Evolutionary conservation across 2,113 vertebrate genomes (phyloP).

Genomic region (Podarcis muralis): DNA sequence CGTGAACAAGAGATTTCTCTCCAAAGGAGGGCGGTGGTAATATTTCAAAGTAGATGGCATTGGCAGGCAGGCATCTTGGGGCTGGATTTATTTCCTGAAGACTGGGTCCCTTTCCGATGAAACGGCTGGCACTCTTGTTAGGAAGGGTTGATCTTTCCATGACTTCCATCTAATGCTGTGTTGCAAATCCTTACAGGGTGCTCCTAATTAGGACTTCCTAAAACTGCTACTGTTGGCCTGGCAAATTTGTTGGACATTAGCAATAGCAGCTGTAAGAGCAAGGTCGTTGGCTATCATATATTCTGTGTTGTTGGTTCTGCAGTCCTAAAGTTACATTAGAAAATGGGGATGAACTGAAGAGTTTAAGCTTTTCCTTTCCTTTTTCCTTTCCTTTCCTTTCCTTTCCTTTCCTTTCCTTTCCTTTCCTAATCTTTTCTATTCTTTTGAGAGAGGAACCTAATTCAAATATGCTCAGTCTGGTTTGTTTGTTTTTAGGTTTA

Average conservation of each 20-base stretch:
- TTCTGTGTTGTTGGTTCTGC: neutral
- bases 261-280: too few relatives aligned
- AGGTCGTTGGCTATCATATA: neutral
- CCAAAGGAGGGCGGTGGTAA: neutral
- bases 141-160: neutral
- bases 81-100: neutral
- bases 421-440: too few relatives aligned
- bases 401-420: too few relatives aligned
- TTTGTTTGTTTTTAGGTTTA: slow-evolving; percentile 81
- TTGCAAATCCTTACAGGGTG: neutral
- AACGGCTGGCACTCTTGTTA: neutral
- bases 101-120: too few relatives aligned
- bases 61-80: neutral
- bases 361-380: neutral
- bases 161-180: neutral
- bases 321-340: neutral
- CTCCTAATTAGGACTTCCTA: neutral
- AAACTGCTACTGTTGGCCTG: neutral
- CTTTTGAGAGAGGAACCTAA: too few relatives aligned
- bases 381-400: too few relatives aligned
- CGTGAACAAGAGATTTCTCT: neutral
- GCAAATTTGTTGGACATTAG: neutral
- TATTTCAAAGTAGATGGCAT: neutral
- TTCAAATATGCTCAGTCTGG: too few relatives aligned
- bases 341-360: neutral